Base-by-base conservation (phyloP, 2,797 vertebrate genomes). In the Sphenodon punctatus region DNA sequence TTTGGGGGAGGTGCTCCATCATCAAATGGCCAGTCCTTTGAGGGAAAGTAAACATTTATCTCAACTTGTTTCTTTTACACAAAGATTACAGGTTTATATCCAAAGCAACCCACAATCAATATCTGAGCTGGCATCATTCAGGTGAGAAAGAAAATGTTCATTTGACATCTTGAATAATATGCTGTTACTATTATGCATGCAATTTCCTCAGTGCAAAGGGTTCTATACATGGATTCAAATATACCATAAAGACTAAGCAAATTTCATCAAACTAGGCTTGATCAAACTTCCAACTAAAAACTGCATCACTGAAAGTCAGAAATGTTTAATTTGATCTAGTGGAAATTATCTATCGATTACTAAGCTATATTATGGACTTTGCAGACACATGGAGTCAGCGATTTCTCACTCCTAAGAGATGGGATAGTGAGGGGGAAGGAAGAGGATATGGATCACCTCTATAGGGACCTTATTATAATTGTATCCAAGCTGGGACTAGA, bases 11-110 rank as follows among this genome's bases (percentile, higher is more conserved):
- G 97, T 2, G 98, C 98, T 59, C 99, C 99, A 67, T 99, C 99
- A 87, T 99, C 99, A 63, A 99, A 99, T 1, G 98, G 98, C 99
- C 98, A 99, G 95, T 99, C 99, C 98, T 99, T 78, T 2, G 65
- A 69, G 78, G 42, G 23, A 22, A 36, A 38, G 38, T 60, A 65
- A 82, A 19, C 7, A 36, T 11, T 65, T 2, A 78, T 17, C 42
- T 38, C 1, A 5, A 10, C 20, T 25, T 59, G 17, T 5, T 46
- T 27, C 23, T 30, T 63, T 4, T 9, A 16, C 23, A n/a, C 56
- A 39, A 17, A 30, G 20, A 36, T 58, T 19, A 1, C 8, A 55
- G 34, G 15, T n/a, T 16, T 25, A 32, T 3, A 56, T 0, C 14
- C 48, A 17, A 27, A 49, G 46, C 20, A 49, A 34, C 2, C n/a